phyloP scores from a whole-genome alignment of 1,140 invertebrate species.

The Mercenaria mercenaria region DNA sequence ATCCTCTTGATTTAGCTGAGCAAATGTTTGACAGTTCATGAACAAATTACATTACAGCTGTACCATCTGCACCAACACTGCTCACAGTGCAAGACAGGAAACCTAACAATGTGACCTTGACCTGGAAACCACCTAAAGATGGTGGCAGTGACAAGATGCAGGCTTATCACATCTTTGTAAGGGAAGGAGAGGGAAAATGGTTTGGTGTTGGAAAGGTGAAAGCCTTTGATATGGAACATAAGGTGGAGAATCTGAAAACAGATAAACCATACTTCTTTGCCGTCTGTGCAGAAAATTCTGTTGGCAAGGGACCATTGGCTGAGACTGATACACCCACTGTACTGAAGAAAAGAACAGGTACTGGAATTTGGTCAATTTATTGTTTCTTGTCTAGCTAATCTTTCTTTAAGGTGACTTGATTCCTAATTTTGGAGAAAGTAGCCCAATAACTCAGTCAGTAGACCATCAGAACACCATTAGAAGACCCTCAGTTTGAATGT shows the following conservation, averaged over 20 bases:
- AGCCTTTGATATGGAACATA: slow-evolving; percentile 91
- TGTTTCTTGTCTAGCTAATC: background rate
- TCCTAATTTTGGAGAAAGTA: too few relatives aligned
- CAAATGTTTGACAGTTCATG: too few relatives aligned
- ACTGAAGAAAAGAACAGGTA: slow-evolving; percentile 79
- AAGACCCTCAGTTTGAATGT: too few relatives aligned
- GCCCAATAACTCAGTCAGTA: too few relatives aligned
- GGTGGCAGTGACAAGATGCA: slow-evolving; percentile 96
- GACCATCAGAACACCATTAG: too few relatives aligned
- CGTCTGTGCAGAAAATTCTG: slow-evolving; percentile 97
- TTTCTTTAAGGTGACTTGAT: background rate
- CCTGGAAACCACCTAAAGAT: slow-evolving; percentile 96
- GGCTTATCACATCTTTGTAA: slow-evolving; percentile 97
- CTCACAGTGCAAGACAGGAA: slow-evolving; percentile 96
- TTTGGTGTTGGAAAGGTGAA: slow-evolving; percentile 96
- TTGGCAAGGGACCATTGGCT: slow-evolving; percentile 96
- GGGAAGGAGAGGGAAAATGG: slow-evolving; percentile 90
- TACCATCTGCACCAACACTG: slow-evolving; percentile 87
- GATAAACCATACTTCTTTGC: slow-evolving; percentile 99
- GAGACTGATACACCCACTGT: slow-evolving; percentile 94
- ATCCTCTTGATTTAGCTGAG: too few relatives aligned
- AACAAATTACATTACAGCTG: too few relatives aligned
- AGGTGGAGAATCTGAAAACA: slow-evolving; percentile 95
- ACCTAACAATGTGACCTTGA: slow-evolving; percentile 95
- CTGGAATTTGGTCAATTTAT: too few relatives aligned